Percentiles rank a stretch among this genome's conserved stretches.
These are phyloP conservation scores for Tachina lurida DNA, from an alignment of 2,888 invertebrate species.

Conservation along the genomic window DNA sequence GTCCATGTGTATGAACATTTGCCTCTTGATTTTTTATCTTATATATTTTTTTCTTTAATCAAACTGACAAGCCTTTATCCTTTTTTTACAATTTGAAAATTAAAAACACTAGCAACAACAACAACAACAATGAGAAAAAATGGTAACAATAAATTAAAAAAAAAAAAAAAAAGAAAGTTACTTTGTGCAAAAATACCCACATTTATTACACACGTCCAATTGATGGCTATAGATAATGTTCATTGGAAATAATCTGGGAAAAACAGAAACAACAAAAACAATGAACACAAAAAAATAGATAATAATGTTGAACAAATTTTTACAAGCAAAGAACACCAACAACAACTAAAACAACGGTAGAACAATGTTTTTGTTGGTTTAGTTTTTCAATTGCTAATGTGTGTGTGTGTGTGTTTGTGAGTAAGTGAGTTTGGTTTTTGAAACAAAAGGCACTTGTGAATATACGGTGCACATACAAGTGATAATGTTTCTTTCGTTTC, in stretches of 20 bases:
- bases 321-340: constrained; percentile 65
- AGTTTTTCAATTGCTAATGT: constrained; percentile 17
- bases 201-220: constrained; percentile 67
- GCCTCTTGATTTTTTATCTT: neutral
- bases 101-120: constrained; percentile 45
- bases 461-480: neutral
- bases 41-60: constrained; percentile 31
- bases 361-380: constrained; percentile 49
- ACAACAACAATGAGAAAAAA: neutral
- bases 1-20: neutral
- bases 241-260: constrained; percentile 66
- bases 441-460: constrained; percentile 51
- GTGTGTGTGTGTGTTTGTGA: neutral
- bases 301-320: constrained; percentile 71
- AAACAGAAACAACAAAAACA: constrained; percentile 3
- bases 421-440: constrained; percentile 40
- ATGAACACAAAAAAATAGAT: constrained; percentile 13
- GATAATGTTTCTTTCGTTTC: no score
- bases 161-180: constrained; percentile 46
- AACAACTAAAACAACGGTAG: constrained; percentile 14
- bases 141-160: constrained; percentile 59
- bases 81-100: constrained; percentile 44
- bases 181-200: constrained; percentile 64
- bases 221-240: constrained; percentile 57
- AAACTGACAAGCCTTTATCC: constrained; percentile 13